These are phyloP conservation scores for Dryococelus australis DNA, from an alignment of 2,888 invertebrate genomes.

Conservation along the genomic window DNA sequence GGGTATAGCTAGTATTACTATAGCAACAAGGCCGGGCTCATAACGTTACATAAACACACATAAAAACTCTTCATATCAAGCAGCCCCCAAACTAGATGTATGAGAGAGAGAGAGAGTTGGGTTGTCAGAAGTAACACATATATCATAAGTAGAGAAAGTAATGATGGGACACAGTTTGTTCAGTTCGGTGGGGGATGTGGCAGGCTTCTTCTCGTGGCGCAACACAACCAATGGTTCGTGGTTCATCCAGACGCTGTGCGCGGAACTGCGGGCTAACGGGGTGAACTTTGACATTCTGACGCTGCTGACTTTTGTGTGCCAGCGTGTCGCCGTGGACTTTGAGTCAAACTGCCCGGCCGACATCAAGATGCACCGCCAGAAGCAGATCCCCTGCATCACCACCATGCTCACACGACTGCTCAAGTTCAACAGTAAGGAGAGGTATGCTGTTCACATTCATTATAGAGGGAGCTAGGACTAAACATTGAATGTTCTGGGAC, in stretches of 20 bases:
- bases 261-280: constrained; percentile 77
- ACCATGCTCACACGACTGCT: constrained; percentile 88
- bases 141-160: no score
- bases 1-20: no score
- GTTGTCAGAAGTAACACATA: no score
- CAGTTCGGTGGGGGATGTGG: background rate
- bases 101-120: no score
- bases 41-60: no score
- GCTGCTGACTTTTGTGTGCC: constrained; percentile 84
- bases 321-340: constrained; percentile 87
- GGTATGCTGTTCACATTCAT: background rate
- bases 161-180: no score
- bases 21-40: no score
- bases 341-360: constrained; percentile 86
- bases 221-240: constrained; percentile 94
- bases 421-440: constrained; percentile 63
- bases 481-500: no score
- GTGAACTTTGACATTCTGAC: constrained; percentile 81
- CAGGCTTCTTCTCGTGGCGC: constrained; percentile 93
- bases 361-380: constrained; percentile 84
- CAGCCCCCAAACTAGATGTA: no score
- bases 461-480: no score
- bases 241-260: constrained; percentile 93
- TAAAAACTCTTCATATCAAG: no score
- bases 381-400: constrained; percentile 92